Evolutionary conservation across 2,113 vertebrate species (phyloP).

Genomic region (Hipposideros armiger): DNA sequence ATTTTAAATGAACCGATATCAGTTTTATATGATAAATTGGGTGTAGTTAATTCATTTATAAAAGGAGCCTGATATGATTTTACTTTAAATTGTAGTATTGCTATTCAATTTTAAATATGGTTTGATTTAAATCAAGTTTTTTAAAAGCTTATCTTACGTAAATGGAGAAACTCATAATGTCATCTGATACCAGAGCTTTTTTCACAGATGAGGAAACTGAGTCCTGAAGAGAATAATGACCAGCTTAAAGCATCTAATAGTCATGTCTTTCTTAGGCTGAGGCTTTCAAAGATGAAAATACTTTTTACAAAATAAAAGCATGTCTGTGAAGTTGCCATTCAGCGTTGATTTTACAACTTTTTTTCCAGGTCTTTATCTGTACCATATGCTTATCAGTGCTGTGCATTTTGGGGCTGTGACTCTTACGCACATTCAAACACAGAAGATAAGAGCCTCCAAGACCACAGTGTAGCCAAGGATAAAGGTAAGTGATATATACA

Average conservation of each 20-base stretch:
- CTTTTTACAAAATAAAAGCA: background rate
- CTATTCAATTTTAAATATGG: constrained; percentile 12
- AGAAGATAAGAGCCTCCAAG: constrained; percentile 88
- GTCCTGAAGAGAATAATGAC: background rate
- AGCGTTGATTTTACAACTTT: constrained; percentile 13
- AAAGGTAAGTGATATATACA: constrained; percentile 81
- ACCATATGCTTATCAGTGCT: constrained; percentile 98
- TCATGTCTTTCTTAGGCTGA: background rate
- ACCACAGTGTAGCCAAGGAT: constrained; percentile 85
- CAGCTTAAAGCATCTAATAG: background rate
- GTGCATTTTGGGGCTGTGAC: constrained; percentile 96
- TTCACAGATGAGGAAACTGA: background rate
- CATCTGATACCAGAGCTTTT: background rate
- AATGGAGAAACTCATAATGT: background rate
- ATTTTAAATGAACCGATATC: constrained; percentile 22
- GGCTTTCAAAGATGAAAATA: background rate
- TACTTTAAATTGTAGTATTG: constrained; percentile 4
- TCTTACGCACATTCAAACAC: constrained; percentile 87
- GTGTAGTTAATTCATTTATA: constrained; percentile 2
- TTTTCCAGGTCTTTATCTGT: constrained; percentile 94
- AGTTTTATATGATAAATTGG: background rate
- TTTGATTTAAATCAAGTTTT: background rate
- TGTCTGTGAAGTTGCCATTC: constrained; percentile 27
- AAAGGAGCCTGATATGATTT: constrained; percentile 18
- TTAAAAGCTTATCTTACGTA: background rate